A percentile compares a stretch with the other conserved stretches of the same genome.
Evolutionary conservation across 37 sponge, comb jelly and placozoan genomes (phyloP).

Genomic region (Petrosia ficiformis): DNA sequence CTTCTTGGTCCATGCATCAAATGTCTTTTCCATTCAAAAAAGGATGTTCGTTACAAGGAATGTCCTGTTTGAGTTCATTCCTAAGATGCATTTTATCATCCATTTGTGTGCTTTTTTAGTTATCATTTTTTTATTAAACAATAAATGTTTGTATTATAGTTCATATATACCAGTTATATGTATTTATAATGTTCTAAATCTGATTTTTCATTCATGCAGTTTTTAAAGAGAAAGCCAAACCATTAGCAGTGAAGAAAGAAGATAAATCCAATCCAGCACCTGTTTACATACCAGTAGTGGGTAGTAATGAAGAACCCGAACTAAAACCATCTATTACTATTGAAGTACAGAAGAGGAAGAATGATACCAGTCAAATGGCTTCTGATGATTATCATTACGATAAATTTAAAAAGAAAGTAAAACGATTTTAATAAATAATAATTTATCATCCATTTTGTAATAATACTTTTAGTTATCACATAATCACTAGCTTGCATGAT

Average conservation of each 20-base stretch:
- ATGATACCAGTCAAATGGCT: slow-evolving; percentile 53
- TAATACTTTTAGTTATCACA: not conserved
- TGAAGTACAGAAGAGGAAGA: slow-evolving; percentile 40
- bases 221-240: slow-evolving; percentile 36
- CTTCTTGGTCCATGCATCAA: too few species aligned
- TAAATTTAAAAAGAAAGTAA: slow-evolving; percentile 77
- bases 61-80: too few species aligned
- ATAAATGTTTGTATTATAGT: not conserved
- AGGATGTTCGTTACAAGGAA: too few species aligned
- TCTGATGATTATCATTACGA: slow-evolving; percentile 93
- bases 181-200: not conserved
- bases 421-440: slow-evolving; percentile 13
- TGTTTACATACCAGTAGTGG: slow-evolving; percentile 72
- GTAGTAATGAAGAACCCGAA: slow-evolving; percentile 67
- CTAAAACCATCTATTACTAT: slow-evolving; percentile 11
- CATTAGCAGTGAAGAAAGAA: slow-evolving; percentile 3
- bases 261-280: slow-evolving; percentile 10
- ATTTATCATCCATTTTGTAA: not conserved
- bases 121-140: too few species aligned
- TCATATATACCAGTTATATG: not conserved
- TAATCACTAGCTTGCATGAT: too few species aligned
- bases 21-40: too few species aligned
- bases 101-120: too few species aligned
- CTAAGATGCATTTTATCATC: too few species aligned
- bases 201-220: slow-evolving; percentile 20